Conservation (phyloP, 2,797 vertebrate species). For the Calcarius lapponicus region DNA sequence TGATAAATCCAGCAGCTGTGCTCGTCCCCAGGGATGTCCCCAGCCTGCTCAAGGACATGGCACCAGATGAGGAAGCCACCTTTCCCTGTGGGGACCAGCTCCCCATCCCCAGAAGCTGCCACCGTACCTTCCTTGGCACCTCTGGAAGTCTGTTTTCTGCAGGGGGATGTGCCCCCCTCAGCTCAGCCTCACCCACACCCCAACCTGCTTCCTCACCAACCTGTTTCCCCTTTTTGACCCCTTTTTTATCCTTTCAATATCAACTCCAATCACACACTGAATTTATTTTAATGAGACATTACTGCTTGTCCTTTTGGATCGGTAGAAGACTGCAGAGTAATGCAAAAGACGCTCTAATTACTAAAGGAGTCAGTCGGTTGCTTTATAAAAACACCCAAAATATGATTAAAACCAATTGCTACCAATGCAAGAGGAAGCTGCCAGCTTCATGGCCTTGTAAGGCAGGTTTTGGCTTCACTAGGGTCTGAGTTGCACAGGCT, state of each 20-base stretch:
- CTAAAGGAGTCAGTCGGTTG: not conserved
- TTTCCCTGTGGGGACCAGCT: not conserved
- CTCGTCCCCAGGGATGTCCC: slow-evolving; percentile 42
- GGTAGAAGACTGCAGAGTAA: not conserved
- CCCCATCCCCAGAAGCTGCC: not conserved
- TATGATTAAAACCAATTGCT: not conserved
- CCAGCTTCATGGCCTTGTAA: not conserved
- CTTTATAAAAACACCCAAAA: not conserved
- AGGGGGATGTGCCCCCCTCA: not conserved
- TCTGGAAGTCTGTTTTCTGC: not conserved
- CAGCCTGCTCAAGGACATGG: not conserved
- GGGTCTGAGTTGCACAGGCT: not conserved
- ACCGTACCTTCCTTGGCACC: not conserved
- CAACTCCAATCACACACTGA: not conserved
- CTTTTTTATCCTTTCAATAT: not conserved
- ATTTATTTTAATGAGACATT: slow-evolving; percentile 41
- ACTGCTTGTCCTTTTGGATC: slow-evolving; percentile 8
- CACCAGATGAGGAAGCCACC: not conserved
- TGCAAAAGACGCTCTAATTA: slow-evolving; percentile 13
- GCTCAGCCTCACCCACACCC: not conserved
- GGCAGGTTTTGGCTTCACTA: not conserved
- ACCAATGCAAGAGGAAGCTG: not conserved
- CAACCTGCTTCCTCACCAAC: not conserved
- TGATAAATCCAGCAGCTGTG: slow-evolving; percentile 89
- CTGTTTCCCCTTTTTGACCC: not conserved